Evolutionary conservation across 2,888 invertebrate species (phyloP).

Genomic region (Sarcophaga rosellei): DNA sequence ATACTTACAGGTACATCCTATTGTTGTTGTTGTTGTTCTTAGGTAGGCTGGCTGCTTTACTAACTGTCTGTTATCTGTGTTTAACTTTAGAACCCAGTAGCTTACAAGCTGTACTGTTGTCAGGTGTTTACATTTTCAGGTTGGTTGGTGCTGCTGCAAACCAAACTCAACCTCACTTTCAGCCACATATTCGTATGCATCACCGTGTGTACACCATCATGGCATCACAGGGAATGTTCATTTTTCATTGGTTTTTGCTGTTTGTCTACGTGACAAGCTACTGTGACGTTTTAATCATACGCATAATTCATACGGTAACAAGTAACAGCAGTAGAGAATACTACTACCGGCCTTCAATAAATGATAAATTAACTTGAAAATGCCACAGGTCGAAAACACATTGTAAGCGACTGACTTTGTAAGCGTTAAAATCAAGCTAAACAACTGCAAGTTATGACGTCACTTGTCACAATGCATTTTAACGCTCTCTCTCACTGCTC

Average conservation of each 20-base stretch:
- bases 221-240: neutral
- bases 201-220: no score
- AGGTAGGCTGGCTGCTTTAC: slow-evolving; percentile 16
- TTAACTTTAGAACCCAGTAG: slow-evolving; percentile 27
- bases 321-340: slow-evolving; percentile 24
- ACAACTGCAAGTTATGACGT: no score
- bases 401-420: neutral
- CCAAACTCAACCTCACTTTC: neutral
- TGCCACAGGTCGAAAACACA: slow-evolving; percentile 2
- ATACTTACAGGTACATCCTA: slow-evolving; percentile 53
- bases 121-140: slow-evolving; percentile 55
- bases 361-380: slow-evolving; percentile 36
- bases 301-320: slow-evolving; percentile 75
- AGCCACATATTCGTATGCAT: neutral
- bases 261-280: slow-evolving; percentile 71
- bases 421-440: neutral
- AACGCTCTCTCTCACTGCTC: no score
- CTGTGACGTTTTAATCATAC: slow-evolving; percentile 79
- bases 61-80: neutral
- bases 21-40: slow-evolving; percentile 13
- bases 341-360: slow-evolving; percentile 32
- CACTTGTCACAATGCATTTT: no score
- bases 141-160: slow-evolving; percentile 2
- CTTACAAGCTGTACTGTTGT: slow-evolving; percentile 28
- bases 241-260: slow-evolving; percentile 4